These are phyloP conservation scores for Caloenas nicobarica DNA, from an alignment of 2,113 vertebrate species.

Conservation along the genomic window DNA sequence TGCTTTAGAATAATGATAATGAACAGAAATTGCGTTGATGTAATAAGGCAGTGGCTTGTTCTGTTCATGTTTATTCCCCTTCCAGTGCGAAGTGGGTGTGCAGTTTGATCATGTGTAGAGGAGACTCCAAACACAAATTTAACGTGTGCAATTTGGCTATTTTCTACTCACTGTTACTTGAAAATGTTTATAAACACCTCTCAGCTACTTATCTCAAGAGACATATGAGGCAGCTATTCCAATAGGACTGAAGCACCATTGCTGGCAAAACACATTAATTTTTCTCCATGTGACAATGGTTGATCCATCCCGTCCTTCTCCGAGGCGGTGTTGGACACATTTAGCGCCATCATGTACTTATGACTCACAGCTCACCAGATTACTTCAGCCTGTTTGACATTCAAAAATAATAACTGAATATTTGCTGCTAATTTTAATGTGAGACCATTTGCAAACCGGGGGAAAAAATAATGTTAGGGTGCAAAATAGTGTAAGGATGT, in stretches of 20 bases:
- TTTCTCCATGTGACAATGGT: background rate
- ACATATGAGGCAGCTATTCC: background rate
- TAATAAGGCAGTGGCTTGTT: background rate
- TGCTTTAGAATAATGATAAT: background rate
- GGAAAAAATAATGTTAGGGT: fast-evolving
- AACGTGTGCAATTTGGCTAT: background rate
- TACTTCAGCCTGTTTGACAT: constrained; percentile 15
- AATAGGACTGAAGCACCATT: background rate
- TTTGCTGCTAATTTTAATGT: background rate
- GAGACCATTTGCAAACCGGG: background rate
- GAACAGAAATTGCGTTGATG: background rate
- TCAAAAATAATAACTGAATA: background rate
- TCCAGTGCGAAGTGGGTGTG: background rate
- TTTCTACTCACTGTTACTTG: background rate
- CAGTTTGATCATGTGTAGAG: background rate
- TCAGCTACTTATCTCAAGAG: background rate
- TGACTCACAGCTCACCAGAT: constrained; percentile 34
- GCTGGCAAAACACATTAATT: constrained; percentile 1
- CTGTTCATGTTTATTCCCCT: background rate
- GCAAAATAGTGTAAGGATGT: background rate
- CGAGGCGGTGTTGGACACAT: constrained; percentile 9
- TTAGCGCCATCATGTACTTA: background rate
- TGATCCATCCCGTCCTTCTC: constrained; percentile 19
- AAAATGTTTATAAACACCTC: background rate
- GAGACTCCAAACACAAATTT: background rate